Conservation (phyloP, 35 echinoderm and acorn worm genomes). For the Ophiothrix spiculata region DNA sequence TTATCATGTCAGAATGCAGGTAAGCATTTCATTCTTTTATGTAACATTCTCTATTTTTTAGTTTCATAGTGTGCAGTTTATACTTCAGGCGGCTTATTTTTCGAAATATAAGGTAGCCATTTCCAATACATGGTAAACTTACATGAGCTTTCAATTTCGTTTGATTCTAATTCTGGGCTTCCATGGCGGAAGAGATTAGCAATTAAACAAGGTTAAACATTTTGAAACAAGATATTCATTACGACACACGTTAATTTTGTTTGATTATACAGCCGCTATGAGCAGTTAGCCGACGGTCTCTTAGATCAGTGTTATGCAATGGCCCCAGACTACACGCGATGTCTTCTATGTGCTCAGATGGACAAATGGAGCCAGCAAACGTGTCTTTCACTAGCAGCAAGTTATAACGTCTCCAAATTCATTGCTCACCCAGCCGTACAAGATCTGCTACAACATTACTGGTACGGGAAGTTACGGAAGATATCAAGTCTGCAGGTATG, state of each 20-base stretch:
- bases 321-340: conserved; percentile 52
- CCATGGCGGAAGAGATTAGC: background rate
- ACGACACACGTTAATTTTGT: too few relatives aligned
- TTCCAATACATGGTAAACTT: too few relatives aligned
- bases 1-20: conserved; percentile 59
- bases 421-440: conserved; percentile 80
- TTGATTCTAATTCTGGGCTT: background rate
- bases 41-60: background rate
- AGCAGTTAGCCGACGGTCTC: conserved; percentile 50
- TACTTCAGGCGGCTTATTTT: too few relatives aligned
- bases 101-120: too few relatives aligned
- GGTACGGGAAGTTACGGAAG: conserved; percentile 64
- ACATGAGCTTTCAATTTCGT: background rate
- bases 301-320: conserved; percentile 70
- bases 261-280: conserved; percentile 46
- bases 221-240: too few relatives aligned
- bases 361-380: conserved; percentile 74
- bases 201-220: background rate
- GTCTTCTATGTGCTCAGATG: conserved; percentile 62
- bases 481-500: conserved; percentile 57
- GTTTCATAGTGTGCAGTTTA: too few relatives aligned
- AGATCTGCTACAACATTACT: conserved; percentile 68
- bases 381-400: conserved; percentile 77
- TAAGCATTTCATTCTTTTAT: background rate
- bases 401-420: conserved; percentile 67